These are phyloP conservation scores for Melanogrammus aeglefinus DNA, from an alignment of 2,797 vertebrate species.

Conservation along the genomic window DNA sequence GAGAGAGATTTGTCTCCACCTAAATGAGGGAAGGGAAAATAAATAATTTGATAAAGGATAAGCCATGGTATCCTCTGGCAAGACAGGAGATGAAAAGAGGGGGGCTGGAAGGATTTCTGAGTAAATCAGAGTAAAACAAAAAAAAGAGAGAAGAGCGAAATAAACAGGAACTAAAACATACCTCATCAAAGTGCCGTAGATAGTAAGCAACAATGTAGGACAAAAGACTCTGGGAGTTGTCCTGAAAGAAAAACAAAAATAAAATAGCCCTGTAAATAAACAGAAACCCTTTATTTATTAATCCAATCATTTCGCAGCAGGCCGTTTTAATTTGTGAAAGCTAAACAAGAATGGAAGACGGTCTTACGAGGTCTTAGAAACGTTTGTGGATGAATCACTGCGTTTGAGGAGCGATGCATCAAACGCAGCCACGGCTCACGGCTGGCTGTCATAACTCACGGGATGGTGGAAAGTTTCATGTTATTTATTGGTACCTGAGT, in stretches of 20 bases:
- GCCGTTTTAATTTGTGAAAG: slow-evolving; percentile 58
- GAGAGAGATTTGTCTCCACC: slow-evolving; percentile 59
- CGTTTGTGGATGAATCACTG: slow-evolving; percentile 52
- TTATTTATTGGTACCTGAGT: slow-evolving; percentile 65
- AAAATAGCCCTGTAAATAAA: slow-evolving; percentile 67
- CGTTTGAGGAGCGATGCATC: slow-evolving; percentile 50
- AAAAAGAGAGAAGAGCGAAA: slow-evolving; percentile 64
- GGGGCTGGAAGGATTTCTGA: slow-evolving; percentile 74
- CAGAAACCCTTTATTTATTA: slow-evolving; percentile 67
- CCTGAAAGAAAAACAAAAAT: slow-evolving; percentile 76
- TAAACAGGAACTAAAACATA: slow-evolving; percentile 80
- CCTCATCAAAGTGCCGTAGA: slow-evolving; percentile 96
- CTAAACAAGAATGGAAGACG: slow-evolving; percentile 47
- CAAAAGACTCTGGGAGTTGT: slow-evolving; percentile 93
- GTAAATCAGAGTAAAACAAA: slow-evolving; percentile 66
- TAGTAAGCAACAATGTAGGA: slow-evolving; percentile 95
- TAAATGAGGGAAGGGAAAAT: slow-evolving; percentile 73
- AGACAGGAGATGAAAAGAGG: slow-evolving; percentile 69
- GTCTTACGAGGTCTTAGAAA: slow-evolving; percentile 31
- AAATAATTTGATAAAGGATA: slow-evolving; percentile 79
- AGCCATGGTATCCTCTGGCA: slow-evolving; percentile 71
- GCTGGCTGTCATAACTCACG: slow-evolving; percentile 58
- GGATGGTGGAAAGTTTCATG: slow-evolving; percentile 63
- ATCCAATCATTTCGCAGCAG: slow-evolving; percentile 64
- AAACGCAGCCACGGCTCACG: slow-evolving; percentile 48